Evolutionary conservation across 2,888 invertebrate species (phyloP).

Genomic region (Rutpela maculata): DNA sequence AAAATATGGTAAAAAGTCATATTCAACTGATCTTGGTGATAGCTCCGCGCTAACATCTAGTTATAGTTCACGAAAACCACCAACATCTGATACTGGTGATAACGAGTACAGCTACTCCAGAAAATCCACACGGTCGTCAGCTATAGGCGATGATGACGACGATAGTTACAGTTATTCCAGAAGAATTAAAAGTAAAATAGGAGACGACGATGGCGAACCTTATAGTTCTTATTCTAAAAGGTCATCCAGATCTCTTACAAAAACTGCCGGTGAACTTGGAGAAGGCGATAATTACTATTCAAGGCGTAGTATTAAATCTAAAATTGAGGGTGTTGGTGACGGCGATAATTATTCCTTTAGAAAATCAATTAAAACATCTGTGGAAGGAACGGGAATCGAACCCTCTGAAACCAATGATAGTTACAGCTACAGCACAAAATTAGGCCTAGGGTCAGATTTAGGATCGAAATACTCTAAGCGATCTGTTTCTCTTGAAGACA

Average conservation of each 20-base stretch:
- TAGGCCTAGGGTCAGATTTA: conserved; percentile 58
- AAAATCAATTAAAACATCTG: conserved; percentile 62
- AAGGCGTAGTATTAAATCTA: conserved; percentile 60
- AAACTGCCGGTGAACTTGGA: conserved; percentile 51
- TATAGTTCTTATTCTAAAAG: conserved; percentile 58
- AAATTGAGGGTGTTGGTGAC: conserved; percentile 64
- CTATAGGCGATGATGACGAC: conserved; percentile 54
- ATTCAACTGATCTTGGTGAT: conserved; percentile 49
- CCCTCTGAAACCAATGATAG: conserved; percentile 57
- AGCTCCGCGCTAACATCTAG: conserved; percentile 56
- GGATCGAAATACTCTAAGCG: conserved; percentile 61
- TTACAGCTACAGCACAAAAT: conserved; percentile 58
- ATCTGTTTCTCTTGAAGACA: conserved; percentile 60
- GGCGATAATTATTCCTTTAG: conserved; percentile 65
- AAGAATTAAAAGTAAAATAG: conserved; percentile 51
- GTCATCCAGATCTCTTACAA: conserved; percentile 54
- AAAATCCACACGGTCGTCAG: conserved; percentile 53
- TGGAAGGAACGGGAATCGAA: conserved; percentile 63
- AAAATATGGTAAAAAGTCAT: conserved; percentile 59
- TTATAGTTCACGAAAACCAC: conserved; percentile 57
- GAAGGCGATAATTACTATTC: conserved; percentile 63
- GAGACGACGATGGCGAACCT: conserved; percentile 50
- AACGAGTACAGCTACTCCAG: conserved; percentile 57
- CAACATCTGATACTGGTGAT: conserved; percentile 52
- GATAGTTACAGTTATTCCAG: conserved; percentile 56